A percentile compares a stretch with the other conserved stretches of the same genome.
phyloP scores from a whole-genome alignment of 2,888 invertebrate species.

The Limnephilus marmoratus region DNA sequence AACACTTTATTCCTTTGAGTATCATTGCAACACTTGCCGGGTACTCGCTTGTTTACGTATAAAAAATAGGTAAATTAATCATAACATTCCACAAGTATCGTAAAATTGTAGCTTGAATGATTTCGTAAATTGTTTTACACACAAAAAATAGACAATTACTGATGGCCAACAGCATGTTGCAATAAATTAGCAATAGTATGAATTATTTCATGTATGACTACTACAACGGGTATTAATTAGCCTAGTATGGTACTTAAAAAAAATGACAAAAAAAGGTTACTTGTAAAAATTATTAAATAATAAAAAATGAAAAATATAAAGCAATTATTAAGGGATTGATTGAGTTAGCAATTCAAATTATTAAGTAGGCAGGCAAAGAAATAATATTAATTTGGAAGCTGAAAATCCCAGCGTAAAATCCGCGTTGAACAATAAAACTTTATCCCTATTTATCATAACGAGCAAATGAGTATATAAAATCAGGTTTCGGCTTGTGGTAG shows the following conservation, averaged over 20 bases:
- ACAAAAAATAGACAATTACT: neutral
- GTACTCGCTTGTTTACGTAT: too few relatives aligned
- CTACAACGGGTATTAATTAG: too few relatives aligned
- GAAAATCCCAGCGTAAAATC: neutral
- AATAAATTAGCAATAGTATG: too few relatives aligned
- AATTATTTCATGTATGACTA: too few relatives aligned
- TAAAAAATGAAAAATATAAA: too few relatives aligned
- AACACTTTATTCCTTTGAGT: too few relatives aligned
- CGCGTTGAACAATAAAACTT: neutral
- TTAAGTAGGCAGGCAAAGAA: neutral
- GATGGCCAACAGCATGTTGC: too few relatives aligned
- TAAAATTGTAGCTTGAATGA: neutral
- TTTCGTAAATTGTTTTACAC: neutral
- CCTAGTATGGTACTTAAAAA: too few relatives aligned
- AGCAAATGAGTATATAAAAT: neutral
- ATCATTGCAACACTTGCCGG: too few relatives aligned
- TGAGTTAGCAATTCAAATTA: neutral
- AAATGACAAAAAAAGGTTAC: too few relatives aligned
- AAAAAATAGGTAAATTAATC: neutral
- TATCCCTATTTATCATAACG: neutral
- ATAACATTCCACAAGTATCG: neutral
- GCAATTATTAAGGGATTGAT: neutral
- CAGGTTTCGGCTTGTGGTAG: neutral
- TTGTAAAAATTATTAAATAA: too few relatives aligned
- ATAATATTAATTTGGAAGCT: neutral